Conservation (phyloP, 2,797 vertebrate genomes). For the Dicrostonyx torquatus region DNA sequence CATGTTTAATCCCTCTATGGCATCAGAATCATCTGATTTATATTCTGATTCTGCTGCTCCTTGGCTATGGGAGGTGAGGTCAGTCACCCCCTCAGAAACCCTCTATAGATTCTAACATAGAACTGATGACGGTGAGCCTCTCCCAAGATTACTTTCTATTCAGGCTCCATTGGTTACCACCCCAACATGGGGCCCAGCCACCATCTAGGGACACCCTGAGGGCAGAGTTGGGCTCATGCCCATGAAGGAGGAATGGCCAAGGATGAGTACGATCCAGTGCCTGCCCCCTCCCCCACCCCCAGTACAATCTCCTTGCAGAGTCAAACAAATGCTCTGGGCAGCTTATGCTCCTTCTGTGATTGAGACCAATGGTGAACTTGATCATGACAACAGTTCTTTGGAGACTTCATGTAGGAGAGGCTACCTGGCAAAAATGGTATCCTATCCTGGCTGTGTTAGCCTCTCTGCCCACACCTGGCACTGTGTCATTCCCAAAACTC, state of each 20-base stretch:
- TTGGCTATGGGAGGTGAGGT: background rate
- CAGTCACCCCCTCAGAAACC: background rate
- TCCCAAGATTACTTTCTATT: background rate
- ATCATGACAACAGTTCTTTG: background rate
- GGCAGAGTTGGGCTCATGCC: background rate
- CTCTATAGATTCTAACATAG: background rate
- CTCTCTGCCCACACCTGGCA: background rate
- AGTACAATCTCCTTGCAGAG: background rate
- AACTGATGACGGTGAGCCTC: background rate
- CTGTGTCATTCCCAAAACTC: background rate
- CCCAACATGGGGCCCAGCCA: background rate
- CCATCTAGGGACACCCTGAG: background rate
- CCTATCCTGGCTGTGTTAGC: background rate
- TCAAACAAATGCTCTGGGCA: background rate
- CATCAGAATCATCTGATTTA: background rate
- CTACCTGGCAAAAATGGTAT: background rate
- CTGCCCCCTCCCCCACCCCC: fast-evolving
- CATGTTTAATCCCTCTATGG: background rate
- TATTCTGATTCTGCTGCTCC: background rate
- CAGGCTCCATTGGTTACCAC: background rate
- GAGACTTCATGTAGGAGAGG: background rate
- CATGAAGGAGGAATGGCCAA: background rate
- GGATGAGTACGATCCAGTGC: background rate
- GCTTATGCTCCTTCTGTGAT: background rate
- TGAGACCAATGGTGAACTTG: background rate